Conservation (phyloP, 2,113 vertebrate species). For the Dermatemys mawii region DNA sequence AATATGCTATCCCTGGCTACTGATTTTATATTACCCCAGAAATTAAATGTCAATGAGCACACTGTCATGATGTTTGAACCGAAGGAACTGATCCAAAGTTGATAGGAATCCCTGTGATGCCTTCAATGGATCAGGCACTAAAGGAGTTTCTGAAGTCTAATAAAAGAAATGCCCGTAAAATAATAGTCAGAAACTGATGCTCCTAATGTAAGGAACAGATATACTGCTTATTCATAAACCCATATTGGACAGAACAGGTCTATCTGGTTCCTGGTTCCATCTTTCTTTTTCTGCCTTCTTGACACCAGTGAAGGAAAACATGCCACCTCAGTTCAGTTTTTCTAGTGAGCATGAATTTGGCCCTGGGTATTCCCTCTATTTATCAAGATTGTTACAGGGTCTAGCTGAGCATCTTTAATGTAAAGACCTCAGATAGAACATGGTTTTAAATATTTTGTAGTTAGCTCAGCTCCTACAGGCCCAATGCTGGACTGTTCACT, state of each 20-base stretch:
- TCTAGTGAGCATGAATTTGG: not conserved
- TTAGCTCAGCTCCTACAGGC: not conserved
- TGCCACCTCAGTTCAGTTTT: not conserved
- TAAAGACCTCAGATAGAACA: not conserved
- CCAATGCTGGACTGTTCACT: not conserved
- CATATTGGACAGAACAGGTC: not conserved
- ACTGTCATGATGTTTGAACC: rapidly evolving
- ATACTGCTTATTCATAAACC: not conserved
- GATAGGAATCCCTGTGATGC: not conserved
- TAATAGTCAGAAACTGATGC: not conserved
- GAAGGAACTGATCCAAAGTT: not conserved
- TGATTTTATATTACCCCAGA: not conserved
- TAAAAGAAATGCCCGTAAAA: not conserved
- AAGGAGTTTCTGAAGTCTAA: not conserved
- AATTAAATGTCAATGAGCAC: not conserved
- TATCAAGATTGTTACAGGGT: not conserved
- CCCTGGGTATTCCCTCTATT: not conserved
- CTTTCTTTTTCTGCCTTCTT: not conserved
- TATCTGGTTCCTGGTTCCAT: not conserved
- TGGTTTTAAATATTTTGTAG: not conserved
- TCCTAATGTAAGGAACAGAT: not conserved
- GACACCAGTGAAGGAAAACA: not conserved
- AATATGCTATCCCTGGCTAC: not conserved
- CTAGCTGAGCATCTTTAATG: not conserved
- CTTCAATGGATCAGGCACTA: not conserved